Evolutionary conservation across 2,888 invertebrate genomes (phyloP).

Genomic region (Euzetes globulus): DNA sequence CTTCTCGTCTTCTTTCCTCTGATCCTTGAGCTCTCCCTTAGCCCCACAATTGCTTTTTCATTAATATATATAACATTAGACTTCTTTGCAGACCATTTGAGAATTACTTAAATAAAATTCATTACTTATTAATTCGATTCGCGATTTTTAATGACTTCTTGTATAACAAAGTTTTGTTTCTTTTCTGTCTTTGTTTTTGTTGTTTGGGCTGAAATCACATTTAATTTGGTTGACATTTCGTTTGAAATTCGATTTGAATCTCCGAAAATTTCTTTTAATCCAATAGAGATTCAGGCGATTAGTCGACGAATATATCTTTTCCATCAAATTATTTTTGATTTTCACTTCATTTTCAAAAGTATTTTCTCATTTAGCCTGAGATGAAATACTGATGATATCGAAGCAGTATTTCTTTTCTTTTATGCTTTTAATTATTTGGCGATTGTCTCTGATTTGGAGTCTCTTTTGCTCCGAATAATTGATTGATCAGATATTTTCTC

Average conservation of each 20-base stretch:
- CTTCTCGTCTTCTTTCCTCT: not conserved
- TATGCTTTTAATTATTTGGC: no score
- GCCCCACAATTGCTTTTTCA: not conserved
- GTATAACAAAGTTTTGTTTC: not conserved
- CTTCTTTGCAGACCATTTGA: not conserved
- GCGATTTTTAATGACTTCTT: not conserved
- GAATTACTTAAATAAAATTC: not conserved
- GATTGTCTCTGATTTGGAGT: no score
- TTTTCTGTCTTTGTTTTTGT: not conserved
- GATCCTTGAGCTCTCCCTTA: not conserved
- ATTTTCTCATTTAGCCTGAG: not conserved
- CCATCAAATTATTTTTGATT: not conserved
- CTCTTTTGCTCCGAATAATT: no score
- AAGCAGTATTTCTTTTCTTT: no score
- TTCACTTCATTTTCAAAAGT: not conserved
- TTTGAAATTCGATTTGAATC: not conserved
- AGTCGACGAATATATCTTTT: not conserved
- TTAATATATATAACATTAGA: not conserved
- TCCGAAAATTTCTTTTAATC: not conserved
- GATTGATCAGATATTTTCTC: no score
- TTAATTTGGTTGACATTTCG: not conserved
- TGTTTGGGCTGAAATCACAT: not conserved
- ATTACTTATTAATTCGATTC: conserved; percentile 7
- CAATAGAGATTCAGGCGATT: not conserved
- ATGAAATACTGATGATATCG: not conserved